Conservation (phyloP, 2,888 invertebrate species). For the Gastracanthus pulcherrimus region DNA sequence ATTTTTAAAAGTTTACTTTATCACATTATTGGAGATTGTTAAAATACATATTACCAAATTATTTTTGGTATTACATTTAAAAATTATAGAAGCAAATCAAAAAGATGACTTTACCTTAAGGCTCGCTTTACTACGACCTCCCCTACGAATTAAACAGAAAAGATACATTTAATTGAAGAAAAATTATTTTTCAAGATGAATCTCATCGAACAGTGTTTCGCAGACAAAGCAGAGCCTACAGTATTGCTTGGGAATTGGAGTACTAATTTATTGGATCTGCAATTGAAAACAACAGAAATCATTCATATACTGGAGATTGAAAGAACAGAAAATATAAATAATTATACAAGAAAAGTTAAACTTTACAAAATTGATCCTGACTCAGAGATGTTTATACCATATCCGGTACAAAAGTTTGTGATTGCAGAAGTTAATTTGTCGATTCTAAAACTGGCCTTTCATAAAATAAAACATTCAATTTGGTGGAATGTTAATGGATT, state of each 20-base stretch:
- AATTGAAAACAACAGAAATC: not conserved
- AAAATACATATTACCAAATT: no score
- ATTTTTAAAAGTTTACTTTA: no score
- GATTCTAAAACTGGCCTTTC: not conserved
- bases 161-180: no score
- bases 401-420: not conserved
- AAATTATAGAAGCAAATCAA: no score
- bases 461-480: not conserved
- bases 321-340: not conserved
- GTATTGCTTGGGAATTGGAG: not conserved
- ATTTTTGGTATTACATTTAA: no score
- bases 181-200: not conserved
- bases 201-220: not conserved
- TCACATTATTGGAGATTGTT: no score
- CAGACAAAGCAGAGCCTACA: not conserved
- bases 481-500: slow-evolving; percentile 17
- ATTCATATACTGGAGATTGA: not conserved
- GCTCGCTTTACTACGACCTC: no score
- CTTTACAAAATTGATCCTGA: not conserved
- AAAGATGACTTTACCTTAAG: no score
- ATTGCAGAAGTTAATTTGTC: not conserved
- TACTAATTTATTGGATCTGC: not conserved
- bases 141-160: no score
- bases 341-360: not conserved
- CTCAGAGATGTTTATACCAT: not conserved